These are phyloP conservation scores for Tapirus terrestris DNA, from an alignment of 2,113 vertebrate species.

Conservation along the genomic window DNA sequence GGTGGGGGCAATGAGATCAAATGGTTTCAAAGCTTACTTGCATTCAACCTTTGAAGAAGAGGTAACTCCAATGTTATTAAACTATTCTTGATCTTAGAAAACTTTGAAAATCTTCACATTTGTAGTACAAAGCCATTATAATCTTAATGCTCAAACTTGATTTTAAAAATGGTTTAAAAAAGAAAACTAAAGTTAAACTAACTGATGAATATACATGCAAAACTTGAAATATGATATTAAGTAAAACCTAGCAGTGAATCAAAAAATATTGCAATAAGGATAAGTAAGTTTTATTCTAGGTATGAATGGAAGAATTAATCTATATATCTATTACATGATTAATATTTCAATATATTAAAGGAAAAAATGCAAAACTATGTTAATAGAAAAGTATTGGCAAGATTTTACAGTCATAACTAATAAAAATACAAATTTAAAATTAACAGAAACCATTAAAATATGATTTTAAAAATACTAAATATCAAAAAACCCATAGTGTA, in stretches of 20 bases:
- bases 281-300: background rate
- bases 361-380: background rate
- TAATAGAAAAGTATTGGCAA: background rate
- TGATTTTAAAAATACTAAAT: background rate
- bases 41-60: background rate
- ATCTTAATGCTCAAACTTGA: background rate
- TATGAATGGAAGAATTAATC: background rate
- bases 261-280: slow-evolving; percentile 4
- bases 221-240: slow-evolving; percentile 17
- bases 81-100: background rate
- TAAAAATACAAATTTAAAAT: background rate
- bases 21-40: background rate
- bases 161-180: background rate
- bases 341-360: background rate
- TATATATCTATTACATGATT: background rate
- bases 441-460: background rate
- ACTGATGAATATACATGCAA: background rate
- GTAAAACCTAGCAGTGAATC: background rate
- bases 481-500: background rate
- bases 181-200: background rate
- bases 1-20: background rate
- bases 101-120: background rate
- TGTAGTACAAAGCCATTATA: background rate
- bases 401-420: background rate
- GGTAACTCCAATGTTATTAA: background rate